A percentile compares a stretch with the other conserved stretches of the same genome.
Conservation (phyloP, 2,797 vertebrate genomes). For the Cossypha dichroa region DNA sequence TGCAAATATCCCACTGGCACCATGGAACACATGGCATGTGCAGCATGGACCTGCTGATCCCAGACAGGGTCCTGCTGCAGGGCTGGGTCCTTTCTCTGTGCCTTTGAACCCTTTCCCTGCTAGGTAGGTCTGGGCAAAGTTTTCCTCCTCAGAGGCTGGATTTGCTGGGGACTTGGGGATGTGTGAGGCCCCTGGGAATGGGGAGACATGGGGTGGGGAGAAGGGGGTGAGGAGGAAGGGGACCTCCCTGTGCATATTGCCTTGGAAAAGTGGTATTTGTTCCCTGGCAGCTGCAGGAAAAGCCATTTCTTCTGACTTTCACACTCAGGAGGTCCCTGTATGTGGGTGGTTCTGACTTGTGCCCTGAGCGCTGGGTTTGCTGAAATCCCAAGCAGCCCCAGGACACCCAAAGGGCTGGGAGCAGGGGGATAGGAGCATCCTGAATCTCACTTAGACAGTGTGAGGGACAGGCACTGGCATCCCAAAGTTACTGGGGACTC, state of each 20-base stretch:
- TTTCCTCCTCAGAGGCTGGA: neutral
- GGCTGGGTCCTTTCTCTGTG: neutral
- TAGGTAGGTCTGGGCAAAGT: neutral
- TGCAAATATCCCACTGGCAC: neutral
- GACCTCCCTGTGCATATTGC: neutral
- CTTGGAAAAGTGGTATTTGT: neutral
- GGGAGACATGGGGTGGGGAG: neutral
- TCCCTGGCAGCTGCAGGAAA: neutral
- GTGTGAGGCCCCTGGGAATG: neutral
- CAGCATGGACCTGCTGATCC: neutral
- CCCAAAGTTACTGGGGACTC: neutral
- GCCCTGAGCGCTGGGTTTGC: neutral
- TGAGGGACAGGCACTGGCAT: accelerated
- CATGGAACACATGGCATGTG: neutral
- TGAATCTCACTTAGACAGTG: accelerated
- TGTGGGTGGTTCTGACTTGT: accelerated
- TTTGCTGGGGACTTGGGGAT: neutral
- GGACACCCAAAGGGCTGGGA: neutral
- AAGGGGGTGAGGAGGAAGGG: neutral
- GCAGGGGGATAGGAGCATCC: neutral
- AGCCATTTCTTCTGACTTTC: neutral
- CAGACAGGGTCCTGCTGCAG: neutral
- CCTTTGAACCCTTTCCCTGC: neutral
- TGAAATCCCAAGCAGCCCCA: accelerated
- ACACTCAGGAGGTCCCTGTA: neutral